phyloP scores from a whole-genome alignment of 1,140 invertebrate species.

The Hyposmocoma kahamanoa region DNA sequence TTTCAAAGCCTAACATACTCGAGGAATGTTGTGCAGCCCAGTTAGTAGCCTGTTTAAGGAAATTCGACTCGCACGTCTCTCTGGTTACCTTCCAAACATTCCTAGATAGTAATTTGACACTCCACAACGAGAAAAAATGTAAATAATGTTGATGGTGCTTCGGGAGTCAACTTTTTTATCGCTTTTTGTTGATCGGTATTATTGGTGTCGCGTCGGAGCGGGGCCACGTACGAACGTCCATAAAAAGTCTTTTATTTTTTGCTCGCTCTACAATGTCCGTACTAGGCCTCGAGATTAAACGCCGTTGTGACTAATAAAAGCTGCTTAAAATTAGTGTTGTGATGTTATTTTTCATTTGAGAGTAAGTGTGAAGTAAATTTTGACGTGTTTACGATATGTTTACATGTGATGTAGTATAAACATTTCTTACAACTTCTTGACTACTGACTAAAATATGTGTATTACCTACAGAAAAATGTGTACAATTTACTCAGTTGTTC shows the following conservation, averaged over 20 bases:
- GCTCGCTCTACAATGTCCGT: slow-evolving; percentile 33
- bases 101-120: slow-evolving; percentile 60
- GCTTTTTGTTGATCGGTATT: slow-evolving; percentile 41
- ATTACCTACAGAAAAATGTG: no score
- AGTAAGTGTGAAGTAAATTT: slow-evolving; percentile 10
- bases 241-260: slow-evolving; percentile 47
- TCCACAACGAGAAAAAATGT: slow-evolving; percentile 43
- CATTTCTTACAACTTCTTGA: no score
- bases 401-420: no score
- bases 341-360: slow-evolving; percentile 15
- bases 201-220: slow-evolving; percentile 46
- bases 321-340: slow-evolving; percentile 26
- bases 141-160: slow-evolving; percentile 52
- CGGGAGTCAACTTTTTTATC: slow-evolving; percentile 44
- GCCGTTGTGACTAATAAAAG: slow-evolving; percentile 26
- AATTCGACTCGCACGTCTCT: slow-evolving; percentile 18
- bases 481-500: no score
- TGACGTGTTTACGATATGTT: no score
- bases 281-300: slow-evolving; percentile 40
- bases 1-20: no score
- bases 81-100: slow-evolving; percentile 35
- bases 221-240: slow-evolving; percentile 37
- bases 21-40: neutral
- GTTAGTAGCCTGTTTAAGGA: neutral
- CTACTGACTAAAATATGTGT: no score